Percentiles rank a stretch among this genome's conserved stretches.
Evolutionary conservation across 2,113 vertebrate genomes (phyloP).

Genomic region (Erinaceus europaeus): DNA sequence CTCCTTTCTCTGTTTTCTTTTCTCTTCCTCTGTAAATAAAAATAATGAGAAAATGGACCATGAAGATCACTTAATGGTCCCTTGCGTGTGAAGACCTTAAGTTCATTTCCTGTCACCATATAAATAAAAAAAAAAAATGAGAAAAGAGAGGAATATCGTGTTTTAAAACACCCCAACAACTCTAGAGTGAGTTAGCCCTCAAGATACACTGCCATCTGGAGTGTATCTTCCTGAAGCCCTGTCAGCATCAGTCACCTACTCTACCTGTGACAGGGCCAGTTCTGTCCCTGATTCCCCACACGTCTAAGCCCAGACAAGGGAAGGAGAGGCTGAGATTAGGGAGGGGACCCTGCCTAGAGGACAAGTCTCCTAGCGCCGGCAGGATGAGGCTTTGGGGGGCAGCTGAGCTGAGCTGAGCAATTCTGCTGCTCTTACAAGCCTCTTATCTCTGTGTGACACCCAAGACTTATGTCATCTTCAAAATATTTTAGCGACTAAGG

Average conservation of each 20-base stretch:
- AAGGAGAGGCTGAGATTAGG: neutral
- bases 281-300: neutral
- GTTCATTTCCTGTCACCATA: too few relatives aligned
- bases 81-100: too few relatives aligned
- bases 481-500: conserved; percentile 9
- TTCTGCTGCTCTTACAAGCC: neutral
- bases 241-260: neutral
- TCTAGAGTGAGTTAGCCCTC: neutral
- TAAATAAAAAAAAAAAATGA: too few relatives aligned
- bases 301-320: neutral
- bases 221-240: neutral
- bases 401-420: neutral
- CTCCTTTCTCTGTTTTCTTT: too few relatives aligned
- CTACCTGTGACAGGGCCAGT: neutral
- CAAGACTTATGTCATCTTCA: neutral
- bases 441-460: too few relatives aligned
- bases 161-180: neutral
- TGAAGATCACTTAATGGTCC: too few relatives aligned
- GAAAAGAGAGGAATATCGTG: neutral
- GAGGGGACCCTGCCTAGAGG: neutral
- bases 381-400: neutral
- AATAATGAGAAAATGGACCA: too few relatives aligned
- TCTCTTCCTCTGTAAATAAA: too few relatives aligned
- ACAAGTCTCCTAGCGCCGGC: neutral
- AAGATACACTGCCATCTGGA: neutral